Conservation (phyloP, 2,113 vertebrate genomes). For the Pteronura brasiliensis region DNA sequence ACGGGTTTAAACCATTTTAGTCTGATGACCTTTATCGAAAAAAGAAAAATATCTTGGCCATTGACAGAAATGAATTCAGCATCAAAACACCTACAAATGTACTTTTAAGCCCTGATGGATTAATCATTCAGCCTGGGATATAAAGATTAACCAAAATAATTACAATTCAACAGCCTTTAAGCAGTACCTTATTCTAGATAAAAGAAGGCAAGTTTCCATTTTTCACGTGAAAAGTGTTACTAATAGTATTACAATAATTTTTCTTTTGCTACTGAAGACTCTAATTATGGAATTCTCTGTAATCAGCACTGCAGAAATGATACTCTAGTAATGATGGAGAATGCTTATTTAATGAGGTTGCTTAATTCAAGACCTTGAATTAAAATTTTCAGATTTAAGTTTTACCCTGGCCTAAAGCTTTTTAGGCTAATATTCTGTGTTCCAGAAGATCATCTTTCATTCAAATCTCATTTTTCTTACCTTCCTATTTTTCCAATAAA, state of each 20-base stretch:
- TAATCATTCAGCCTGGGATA: constrained; percentile 17
- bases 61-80: constrained; percentile 19
- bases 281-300: constrained; percentile 56
- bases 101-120: constrained; percentile 34
- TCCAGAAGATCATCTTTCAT: neutral
- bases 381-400: constrained; percentile 14
- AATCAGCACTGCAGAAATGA: constrained; percentile 54
- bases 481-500: neutral
- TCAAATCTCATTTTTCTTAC: neutral
- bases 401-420: neutral
- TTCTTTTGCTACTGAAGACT: constrained; percentile 50
- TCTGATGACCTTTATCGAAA: neutral
- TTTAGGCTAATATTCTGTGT: neutral
- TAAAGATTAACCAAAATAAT: constrained; percentile 59
- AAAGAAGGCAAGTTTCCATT: constrained; percentile 46
- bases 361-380: constrained; percentile 46
- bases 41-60: neutral
- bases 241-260: constrained; percentile 38
- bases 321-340: constrained; percentile 29
- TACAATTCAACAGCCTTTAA: constrained; percentile 47
- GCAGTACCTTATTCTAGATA: constrained; percentile 50
- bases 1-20: neutral
- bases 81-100: constrained; percentile 51
- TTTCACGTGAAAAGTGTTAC: constrained; percentile 54
- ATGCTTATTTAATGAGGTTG: constrained; percentile 36